Evolutionary conservation across 2,797 vertebrate genomes (phyloP).

Genomic region (Anguilla obscura): DNA sequence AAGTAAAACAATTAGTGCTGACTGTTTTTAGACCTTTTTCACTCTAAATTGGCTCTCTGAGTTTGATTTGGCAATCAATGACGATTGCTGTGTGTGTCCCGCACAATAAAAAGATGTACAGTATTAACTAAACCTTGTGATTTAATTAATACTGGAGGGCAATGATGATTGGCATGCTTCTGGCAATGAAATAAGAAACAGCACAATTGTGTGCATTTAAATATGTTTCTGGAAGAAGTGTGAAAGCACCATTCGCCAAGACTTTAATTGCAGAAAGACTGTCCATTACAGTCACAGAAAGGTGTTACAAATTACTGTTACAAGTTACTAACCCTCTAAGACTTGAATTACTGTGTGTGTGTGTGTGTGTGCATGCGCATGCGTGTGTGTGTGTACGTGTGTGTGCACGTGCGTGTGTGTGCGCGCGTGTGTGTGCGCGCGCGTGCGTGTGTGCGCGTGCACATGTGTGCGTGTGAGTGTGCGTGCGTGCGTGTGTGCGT

Average conservation of each 20-base stretch:
- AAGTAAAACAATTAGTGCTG: neutral
- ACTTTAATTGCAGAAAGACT: neutral
- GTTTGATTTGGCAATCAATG: neutral
- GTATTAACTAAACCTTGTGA: neutral
- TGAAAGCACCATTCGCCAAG: neutral
- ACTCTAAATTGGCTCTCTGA: neutral
- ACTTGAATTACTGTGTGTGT: no score
- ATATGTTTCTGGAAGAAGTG: neutral
- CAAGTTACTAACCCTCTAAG: no score
- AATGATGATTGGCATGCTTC: neutral
- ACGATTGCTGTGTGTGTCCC: no score
- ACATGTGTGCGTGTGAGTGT: no score
- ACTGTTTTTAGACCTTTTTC: neutral
- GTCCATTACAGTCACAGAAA: no score
- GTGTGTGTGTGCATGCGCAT: no score
- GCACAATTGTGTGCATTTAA: neutral
- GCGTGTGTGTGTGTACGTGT: no score
- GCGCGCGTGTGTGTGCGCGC: no score
- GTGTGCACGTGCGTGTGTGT: no score
- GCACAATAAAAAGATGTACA: neutral
- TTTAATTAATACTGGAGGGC: neutral
- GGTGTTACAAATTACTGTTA: no score
- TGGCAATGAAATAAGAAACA: neutral
- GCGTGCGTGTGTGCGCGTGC: no score
- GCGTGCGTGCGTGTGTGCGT: no score